Evolutionary conservation across 1,140 invertebrate genomes (phyloP), one percentile per base, ranked within the genome.

Genomic region (Oscheius sp.): DNA sequence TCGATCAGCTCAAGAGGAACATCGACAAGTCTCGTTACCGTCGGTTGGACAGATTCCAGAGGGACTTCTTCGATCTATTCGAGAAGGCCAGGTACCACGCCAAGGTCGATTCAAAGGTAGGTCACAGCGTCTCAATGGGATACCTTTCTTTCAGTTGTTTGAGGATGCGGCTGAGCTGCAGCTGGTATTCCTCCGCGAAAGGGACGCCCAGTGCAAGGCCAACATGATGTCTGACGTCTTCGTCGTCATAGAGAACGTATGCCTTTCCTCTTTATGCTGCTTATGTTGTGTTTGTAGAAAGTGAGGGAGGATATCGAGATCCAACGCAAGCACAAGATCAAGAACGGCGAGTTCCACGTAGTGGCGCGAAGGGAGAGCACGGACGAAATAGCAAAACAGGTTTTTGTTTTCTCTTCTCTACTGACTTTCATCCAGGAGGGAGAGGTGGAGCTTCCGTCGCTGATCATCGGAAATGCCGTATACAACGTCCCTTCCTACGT

Each of bases 91-190:
- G 95, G 7, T 89, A 90, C 71, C 85, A 94, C 1, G 93, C 93
- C 0, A 88, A 92, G 2, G 92, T 92, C 0, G 93, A 97, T 86
- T 96, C 94, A 0, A 36, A 79, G 23, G 36, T 34, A 79, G 66
- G 45, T 20, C 23, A 18, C 23, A 45, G 18, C 23, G 15, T 45
- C 42, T n/a, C n/a, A n/a, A n/a, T n/a, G n/a, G n/a, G 26, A 59
- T 18, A 59, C 26, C n/a, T 10, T 64, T 66, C n/a, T 74, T 74
- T 3, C 91, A 95, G 85, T 90, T 93, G 13, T 94, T 96, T 87
- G 92, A 97, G 84, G 95, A 97, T 85, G 91, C 94, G 0, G 89
- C 96, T 36, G 94, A 97, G 80, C 87, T 99, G 63, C 95, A 98
- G 84, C 89, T 90, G 0, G 94, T 91, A 85, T 98, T 95, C 83